Evolutionary conservation across 1,140 invertebrate genomes (phyloP), one percentile per base, ranked within the genome.

Genomic region (Sarcophaga bullata): DNA sequence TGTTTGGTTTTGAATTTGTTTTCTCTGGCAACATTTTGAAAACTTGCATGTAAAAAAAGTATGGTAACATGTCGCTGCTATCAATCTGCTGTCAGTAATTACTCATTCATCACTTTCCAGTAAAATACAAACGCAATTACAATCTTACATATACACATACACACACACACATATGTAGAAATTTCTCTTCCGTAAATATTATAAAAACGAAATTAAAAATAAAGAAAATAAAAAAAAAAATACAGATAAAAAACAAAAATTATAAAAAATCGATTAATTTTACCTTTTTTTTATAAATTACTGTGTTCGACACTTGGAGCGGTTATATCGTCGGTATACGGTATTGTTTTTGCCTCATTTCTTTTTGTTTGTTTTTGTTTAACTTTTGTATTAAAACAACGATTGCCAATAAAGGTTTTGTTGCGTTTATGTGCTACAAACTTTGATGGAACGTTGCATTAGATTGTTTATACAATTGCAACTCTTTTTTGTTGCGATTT

Each of bases 121-220:
- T 8, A 68, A n/a, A 58, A 13, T n/a, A 58, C 17, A 68, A 68
- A 37, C 25, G 25, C 25, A 37, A 37, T 4, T 37, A 37, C 25
- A 4, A 1, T 37, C 25, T n/a, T n/a, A n/a, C n/a, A n/a, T n/a
- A n/a, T n/a, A n/a, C n/a, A n/a, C n/a, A n/a, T n/a, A n/a, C n/a
- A n/a, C n/a, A n/a, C n/a, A n/a, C n/a, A n/a, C n/a, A n/a, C n/a
- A n/a, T n/a, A 37, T 37, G 25, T 37, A 37, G 15, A 19, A 68
- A 68, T 68, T 68, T 68, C 62, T 68, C 62, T 68, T 68, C 62
- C 62, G 62, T 19, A 68, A 68, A 68, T 68, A 68, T 68, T 68
- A 68, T 19, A 68, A 68, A n/a, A 68, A 68, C 8, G n/a, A 19
- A 68, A 68, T 19, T 68, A 68, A 9, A 68, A 68, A 19, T 17